Conservation (phyloP, 2,888 invertebrate species). For the Eulithis testata region DNA sequence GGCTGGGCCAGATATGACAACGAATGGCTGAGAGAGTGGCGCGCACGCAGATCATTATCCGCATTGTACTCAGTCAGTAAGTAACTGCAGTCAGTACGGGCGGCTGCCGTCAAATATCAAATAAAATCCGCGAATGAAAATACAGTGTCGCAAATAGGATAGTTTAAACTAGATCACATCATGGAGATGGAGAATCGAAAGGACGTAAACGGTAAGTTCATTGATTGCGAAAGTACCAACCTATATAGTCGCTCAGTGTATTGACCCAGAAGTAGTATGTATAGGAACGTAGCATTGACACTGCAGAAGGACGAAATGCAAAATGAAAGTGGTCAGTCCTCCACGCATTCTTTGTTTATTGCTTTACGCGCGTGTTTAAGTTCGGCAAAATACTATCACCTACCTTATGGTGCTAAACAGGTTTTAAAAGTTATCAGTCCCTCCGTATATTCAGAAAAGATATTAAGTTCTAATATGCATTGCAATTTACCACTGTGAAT, state of each 20-base stretch:
- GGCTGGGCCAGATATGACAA: conserved; percentile 18
- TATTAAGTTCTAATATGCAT: no score
- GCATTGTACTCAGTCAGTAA: conserved; percentile 20
- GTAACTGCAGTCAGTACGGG: conserved; percentile 6
- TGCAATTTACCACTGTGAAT: no score
- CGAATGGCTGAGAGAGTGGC: conserved; percentile 17
- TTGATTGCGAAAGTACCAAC: conserved; percentile 17
- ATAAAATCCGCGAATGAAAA: conserved; percentile 21
- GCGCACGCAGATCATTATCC: conserved; percentile 20
- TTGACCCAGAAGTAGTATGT: conserved; percentile 15
- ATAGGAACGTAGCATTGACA: conserved; percentile 28
- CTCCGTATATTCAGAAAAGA: no score
- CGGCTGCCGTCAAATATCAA: conserved; percentile 3
- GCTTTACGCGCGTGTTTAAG: not conserved
- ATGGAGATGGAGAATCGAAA: conserved; percentile 31
- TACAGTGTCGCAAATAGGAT: conserved; percentile 14
- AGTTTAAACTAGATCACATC: conserved; percentile 2
- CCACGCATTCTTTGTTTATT: conserved; percentile 6
- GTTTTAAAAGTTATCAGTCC: no score
- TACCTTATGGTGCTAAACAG: no score
- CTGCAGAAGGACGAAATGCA: conserved; percentile 26
- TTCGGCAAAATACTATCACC: not conserved
- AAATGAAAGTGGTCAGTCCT: conserved; percentile 30
- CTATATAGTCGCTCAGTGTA: conserved; percentile 4
- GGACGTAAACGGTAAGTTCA: conserved; percentile 25